Evolutionary conservation across 2,888 invertebrate species (phyloP).

Genomic region (Drosophila borealis): DNA sequence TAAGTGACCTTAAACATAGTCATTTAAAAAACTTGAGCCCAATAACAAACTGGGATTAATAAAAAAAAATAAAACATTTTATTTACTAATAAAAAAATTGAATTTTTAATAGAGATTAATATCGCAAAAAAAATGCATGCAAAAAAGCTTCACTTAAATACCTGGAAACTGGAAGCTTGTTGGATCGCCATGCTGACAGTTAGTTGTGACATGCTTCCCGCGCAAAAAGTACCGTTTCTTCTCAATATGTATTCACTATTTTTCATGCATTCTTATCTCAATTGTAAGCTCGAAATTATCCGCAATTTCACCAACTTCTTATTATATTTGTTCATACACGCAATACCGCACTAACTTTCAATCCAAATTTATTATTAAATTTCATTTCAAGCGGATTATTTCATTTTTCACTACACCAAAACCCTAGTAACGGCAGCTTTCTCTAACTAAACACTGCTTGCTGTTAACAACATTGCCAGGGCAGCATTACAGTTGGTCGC

Average conservation of each 20-base stretch:
- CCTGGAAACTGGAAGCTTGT: neutral
- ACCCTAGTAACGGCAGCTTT: neutral
- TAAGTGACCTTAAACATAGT: constrained; percentile 43
- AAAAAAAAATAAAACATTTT: constrained; percentile 14
- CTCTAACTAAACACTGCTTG: neutral
- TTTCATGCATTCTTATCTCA: neutral
- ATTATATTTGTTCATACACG: too few species aligned
- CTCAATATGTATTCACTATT: neutral
- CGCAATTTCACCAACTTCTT: too few species aligned
- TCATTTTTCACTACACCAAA: neutral
- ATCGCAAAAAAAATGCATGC: too few species aligned
- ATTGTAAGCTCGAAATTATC: too few species aligned
- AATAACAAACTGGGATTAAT: constrained; percentile 4
- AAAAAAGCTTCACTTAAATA: neutral
- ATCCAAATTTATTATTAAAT: neutral
- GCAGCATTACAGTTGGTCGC: neutral
- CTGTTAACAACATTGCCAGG: constrained; percentile 7
- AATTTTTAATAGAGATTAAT: too few species aligned
- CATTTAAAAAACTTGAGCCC: constrained; percentile 12
- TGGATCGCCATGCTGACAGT: too few species aligned
- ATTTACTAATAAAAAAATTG: constrained; percentile 27
- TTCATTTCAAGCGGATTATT: neutral
- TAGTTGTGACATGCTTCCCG: too few species aligned
- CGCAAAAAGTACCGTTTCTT: neutral
- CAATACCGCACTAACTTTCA: too few species aligned